Evolutionary conservation across 2,888 invertebrate genomes (phyloP), one percentile per base, ranked within the genome.

Genomic region (Branchellion lobata): DNA sequence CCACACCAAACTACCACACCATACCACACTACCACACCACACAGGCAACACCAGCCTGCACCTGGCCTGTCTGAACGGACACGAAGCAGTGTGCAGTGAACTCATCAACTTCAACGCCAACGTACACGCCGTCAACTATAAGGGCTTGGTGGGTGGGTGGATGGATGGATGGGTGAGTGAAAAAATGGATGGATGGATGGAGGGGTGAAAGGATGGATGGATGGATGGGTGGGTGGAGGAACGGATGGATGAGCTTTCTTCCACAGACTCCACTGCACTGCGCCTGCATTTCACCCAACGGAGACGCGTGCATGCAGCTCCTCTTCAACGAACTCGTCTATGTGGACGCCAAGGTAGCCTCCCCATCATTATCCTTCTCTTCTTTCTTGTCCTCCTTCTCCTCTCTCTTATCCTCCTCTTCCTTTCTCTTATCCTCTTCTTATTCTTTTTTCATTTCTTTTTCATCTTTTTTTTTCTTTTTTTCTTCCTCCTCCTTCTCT

Each of bases 1-100:
- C 5, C 40, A 5, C 40, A 40, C 40, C 40, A 5, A 40, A 5
- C 40, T 14, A 40, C 40, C 40, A 40, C 14, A 8, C 40, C 5
- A 5, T 14, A 5, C 14, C 40, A 5, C 5, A 40, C 40, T 14
- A 40, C 40, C 40, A 5, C 5, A 5, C 40, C 40, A 40, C 40
- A 40, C 40, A 40, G 40, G 40, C 29, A 91, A 91, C 85, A 87
- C 87, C 14, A 84, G 85, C n/a, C 84, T 87, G 2, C 87, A 87
- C 81, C 88, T 91, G 47, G 91, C 91, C 1, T 91, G 91, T 85
- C 86, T 91, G 73, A 90, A 91, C 83, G 91, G 91, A 1, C 90
- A 91, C 83, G 89, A 90, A 68, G 86, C 88, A 8, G 89, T 90
- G 0, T 90, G 90, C 73, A 87, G 88, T 47, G 89, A 90, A 81